These are phyloP conservation scores for Tillus elongatus DNA, from an alignment of 2,888 invertebrate genomes.

Conservation along the genomic window DNA sequence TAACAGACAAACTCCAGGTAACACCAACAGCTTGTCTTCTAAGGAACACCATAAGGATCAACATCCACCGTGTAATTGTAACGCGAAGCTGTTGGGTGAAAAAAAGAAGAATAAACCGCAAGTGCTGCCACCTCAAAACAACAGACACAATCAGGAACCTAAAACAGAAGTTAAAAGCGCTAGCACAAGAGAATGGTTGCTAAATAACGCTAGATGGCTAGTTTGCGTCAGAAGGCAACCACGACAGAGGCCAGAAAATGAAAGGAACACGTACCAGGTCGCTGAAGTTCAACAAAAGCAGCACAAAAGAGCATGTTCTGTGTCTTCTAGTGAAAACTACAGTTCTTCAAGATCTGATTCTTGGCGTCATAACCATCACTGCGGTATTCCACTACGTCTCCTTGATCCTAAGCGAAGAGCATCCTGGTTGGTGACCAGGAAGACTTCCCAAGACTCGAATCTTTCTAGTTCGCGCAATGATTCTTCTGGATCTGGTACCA, in stretches of 20 bases:
- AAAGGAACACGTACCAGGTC: constrained; percentile 66
- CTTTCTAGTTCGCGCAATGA: constrained; percentile 84
- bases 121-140: constrained; percentile 24
- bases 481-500: constrained; percentile 81
- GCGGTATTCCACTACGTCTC: constrained; percentile 65
- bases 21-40: constrained; percentile 74
- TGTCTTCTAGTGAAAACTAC: constrained; percentile 83
- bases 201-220: constrained; percentile 44
- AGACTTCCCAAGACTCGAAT: constrained; percentile 88
- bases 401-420: constrained; percentile 71
- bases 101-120: too few species aligned
- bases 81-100: constrained; percentile 47
- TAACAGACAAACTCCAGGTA: constrained; percentile 77
- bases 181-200: constrained; percentile 39
- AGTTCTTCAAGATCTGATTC: constrained; percentile 82
- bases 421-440: constrained; percentile 83
- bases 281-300: constrained; percentile 68
- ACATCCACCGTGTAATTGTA: constrained; percentile 51
- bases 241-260: constrained; percentile 45
- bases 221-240: constrained; percentile 38
- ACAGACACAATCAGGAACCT: constrained; percentile 31
- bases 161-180: constrained; percentile 12
- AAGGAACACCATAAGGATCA: constrained; percentile 57
- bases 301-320: constrained; percentile 69
- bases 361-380: constrained; percentile 67